phyloP scores from a whole-genome alignment of 1,140 invertebrate genomes.

The Lysiphlebus fabarum region DNA sequence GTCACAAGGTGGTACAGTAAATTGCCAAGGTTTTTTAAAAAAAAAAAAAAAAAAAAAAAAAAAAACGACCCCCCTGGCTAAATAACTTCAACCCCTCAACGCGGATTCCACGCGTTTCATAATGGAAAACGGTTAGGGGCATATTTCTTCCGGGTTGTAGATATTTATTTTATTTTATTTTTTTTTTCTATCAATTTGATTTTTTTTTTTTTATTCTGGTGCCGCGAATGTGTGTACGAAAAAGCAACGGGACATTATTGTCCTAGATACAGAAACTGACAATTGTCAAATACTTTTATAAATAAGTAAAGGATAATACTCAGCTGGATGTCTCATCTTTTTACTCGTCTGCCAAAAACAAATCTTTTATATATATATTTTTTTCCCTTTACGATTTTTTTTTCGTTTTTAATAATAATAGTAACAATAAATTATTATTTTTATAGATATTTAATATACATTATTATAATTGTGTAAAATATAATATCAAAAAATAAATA shows the following conservation, averaged over 20 bases:
- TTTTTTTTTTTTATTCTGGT: no score
- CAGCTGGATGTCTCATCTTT: slow-evolving; percentile 10
- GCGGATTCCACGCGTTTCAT: slow-evolving; percentile 29
- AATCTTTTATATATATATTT: not conserved
- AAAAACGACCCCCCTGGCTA: slow-evolving; percentile 35
- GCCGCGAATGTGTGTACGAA: slow-evolving; percentile 22
- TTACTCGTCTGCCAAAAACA: not conserved
- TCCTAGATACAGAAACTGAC: slow-evolving; percentile 40
- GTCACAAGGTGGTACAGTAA: slow-evolving; percentile 28
- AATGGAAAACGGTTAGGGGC: slow-evolving; percentile 48
- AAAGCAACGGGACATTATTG: slow-evolving; percentile 36
- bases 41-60: no score
- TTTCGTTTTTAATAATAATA: no score
- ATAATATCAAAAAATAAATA: no score
- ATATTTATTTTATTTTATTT: no score
- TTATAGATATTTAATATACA: not conserved
- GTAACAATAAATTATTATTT: not conserved
- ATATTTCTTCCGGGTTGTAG: slow-evolving; percentile 41
- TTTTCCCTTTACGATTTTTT: not conserved
- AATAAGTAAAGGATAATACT: not conserved
- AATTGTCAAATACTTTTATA: slow-evolving; percentile 31
- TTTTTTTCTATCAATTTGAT: no score
- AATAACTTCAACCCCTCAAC: slow-evolving; percentile 31
- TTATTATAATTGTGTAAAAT: no score
- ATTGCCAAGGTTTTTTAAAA: slow-evolving; percentile 23